Conservation (phyloP, 2,888 invertebrate genomes). For the Euzetes globulus region DNA sequence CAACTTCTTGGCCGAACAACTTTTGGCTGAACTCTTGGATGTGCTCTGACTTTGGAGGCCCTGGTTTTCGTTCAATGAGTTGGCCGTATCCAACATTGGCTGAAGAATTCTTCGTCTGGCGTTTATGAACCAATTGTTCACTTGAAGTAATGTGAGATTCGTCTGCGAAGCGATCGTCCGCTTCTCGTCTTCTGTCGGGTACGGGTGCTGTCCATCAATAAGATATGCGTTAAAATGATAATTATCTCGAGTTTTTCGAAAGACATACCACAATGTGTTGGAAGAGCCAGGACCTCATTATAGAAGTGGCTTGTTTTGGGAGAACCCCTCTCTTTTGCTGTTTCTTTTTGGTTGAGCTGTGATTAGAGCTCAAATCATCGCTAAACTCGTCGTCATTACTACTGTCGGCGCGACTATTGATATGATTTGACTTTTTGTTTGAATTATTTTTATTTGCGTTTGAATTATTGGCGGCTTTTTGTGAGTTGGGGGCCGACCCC, state of each 20-base stretch:
- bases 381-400: slow-evolving; percentile 43
- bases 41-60: slow-evolving; percentile 1
- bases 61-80: slow-evolving; percentile 19
- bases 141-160: slow-evolving; percentile 75
- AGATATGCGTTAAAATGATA: not conserved
- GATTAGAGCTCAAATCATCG: slow-evolving; percentile 48
- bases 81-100: slow-evolving; percentile 68
- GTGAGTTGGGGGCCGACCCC: slow-evolving; percentile 76
- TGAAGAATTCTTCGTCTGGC: slow-evolving; percentile 81
- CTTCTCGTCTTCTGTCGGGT: slow-evolving; percentile 91
- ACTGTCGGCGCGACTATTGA: slow-evolving; percentile 38
- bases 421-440: slow-evolving; percentile 18
- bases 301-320: slow-evolving; percentile 90
- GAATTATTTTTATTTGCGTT: slow-evolving; percentile 20
- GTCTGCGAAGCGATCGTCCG: slow-evolving; percentile 80
- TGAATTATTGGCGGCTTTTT: slow-evolving; percentile 57
- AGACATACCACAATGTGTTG: slow-evolving; percentile 76
- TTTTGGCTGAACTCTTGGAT: slow-evolving; percentile 12
- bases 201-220: slow-evolving; percentile 66
- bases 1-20: not conserved
- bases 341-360: slow-evolving; percentile 14
- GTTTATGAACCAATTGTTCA: slow-evolving; percentile 88
- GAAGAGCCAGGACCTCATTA: slow-evolving; percentile 92
- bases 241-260: slow-evolving; percentile 45
- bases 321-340: slow-evolving; percentile 73